A percentile compares a stretch with the other conserved stretches of the same genome.
These are phyloP conservation scores for Embidobia sp. DNA, from an alignment of 2,888 invertebrate species.

Conservation along the genomic window DNA sequence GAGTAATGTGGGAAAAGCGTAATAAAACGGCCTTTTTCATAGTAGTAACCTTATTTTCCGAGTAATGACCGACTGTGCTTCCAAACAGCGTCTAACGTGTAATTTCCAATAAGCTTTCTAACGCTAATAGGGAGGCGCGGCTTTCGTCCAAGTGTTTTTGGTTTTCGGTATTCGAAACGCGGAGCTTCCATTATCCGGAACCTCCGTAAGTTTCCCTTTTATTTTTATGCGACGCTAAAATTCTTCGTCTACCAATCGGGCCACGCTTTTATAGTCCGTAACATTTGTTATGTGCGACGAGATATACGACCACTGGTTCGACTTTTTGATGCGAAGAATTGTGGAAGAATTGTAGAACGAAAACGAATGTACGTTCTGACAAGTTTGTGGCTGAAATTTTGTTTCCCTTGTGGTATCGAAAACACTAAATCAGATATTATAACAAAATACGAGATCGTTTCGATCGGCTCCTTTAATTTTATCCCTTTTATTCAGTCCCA, in stretches of 20 bases:
- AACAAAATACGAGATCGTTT: no score
- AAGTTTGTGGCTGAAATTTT: no score
- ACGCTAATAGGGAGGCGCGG: constrained; percentile 60
- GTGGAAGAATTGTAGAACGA: background rate
- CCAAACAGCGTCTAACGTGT: constrained; percentile 47
- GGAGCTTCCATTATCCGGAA: constrained; percentile 54
- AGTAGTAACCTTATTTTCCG: constrained; percentile 45
- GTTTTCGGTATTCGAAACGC: constrained; percentile 58
- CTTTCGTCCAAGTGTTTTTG: constrained; percentile 55
- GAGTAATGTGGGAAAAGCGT: constrained; percentile 10
- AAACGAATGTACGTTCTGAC: no score
- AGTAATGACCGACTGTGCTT: constrained; percentile 38
- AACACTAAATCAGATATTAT: no score
- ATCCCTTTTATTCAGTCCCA: no score
- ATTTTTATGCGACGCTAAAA: constrained; percentile 58
- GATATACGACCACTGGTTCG: constrained; percentile 44
- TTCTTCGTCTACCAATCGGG: constrained; percentile 52
- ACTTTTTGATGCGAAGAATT: constrained; percentile 24
- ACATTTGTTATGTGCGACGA: constrained; percentile 42
- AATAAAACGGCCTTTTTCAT: constrained; percentile 38
- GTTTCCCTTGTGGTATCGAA: no score
- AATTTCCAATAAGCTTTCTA: constrained; percentile 55
- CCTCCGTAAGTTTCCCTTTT: constrained; percentile 42
- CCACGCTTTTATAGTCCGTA: constrained; percentile 42
- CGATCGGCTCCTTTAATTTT: no score